Evolutionary conservation across 2,797 vertebrate species (phyloP).

Genomic region (Xiphophorus birchmanni): DNA sequence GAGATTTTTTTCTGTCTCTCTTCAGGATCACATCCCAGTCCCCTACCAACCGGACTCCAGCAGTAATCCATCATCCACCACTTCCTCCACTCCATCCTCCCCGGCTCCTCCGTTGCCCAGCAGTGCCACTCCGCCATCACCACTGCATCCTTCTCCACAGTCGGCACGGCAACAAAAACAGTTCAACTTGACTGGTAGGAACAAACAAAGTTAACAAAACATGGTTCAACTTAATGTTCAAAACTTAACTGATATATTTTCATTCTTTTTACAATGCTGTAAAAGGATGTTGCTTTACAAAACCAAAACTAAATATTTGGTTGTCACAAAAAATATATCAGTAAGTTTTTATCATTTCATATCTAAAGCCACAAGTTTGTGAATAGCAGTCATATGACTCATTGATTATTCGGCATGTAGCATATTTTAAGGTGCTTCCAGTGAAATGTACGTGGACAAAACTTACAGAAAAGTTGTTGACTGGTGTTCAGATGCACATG

Average conservation of each 20-base stretch:
- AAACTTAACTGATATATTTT: not conserved
- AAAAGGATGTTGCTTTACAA: not conserved
- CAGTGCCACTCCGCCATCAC: slow-evolving; percentile 94
- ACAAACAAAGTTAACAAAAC: slow-evolving; percentile 6
- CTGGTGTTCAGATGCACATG: not conserved
- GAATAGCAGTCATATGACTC: not conserved
- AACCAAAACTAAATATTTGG: too few species aligned
- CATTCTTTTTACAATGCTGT: not conserved
- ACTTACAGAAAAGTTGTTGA: not conserved
- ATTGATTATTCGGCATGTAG: not conserved
- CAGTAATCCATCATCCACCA: slow-evolving; percentile 98
- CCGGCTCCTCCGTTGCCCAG: slow-evolving; percentile 94
- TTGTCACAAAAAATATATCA: not conserved
- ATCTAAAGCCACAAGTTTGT: not conserved
- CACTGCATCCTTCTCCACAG: slow-evolving; percentile 94
- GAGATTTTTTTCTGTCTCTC: slow-evolving; percentile 34
- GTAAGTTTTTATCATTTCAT: not conserved
- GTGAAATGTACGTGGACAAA: not conserved
- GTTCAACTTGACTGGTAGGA: slow-evolving; percentile 93
- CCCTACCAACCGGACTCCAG: slow-evolving; percentile 99
- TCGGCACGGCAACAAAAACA: slow-evolving; percentile 93
- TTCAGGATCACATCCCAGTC: slow-evolving; percentile 94
- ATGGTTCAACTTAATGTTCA: slow-evolving; percentile 18
- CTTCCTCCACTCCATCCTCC: slow-evolving; percentile 95
- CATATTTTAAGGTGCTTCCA: not conserved